A percentile compares a stretch with the other conserved stretches of the same genome.
Evolutionary conservation across 2,888 invertebrate species (phyloP).

Genomic region (Antheraea assamensis): DNA sequence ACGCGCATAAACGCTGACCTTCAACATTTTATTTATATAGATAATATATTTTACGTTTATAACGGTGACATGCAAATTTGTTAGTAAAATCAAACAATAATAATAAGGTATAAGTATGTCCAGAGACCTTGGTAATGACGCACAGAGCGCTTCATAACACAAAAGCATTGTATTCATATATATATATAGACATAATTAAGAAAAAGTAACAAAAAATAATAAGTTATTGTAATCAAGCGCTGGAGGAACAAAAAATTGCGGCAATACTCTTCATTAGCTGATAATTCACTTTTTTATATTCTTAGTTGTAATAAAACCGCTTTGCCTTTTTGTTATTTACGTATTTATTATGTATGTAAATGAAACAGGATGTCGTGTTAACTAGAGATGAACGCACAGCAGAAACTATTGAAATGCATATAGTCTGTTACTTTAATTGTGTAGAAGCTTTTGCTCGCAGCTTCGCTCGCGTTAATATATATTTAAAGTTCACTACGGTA

Average conservation of each 20-base stretch:
- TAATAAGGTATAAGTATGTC: background rate
- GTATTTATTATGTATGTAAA: background rate
- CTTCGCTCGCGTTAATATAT: no score
- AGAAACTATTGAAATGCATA: background rate
- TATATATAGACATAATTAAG: constrained; percentile 9
- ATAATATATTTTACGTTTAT: background rate
- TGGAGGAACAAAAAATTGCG: constrained; percentile 1
- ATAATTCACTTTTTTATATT: constrained; percentile 9
- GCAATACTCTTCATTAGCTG: constrained; percentile 4
- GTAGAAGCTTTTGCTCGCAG: no score
- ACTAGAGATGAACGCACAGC: background rate
- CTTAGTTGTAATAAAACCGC: background rate
- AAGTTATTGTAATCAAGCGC: constrained; percentile 1
- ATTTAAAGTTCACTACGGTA: no score
- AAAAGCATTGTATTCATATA: constrained; percentile 10
- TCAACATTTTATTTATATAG: no score
- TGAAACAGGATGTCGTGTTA: background rate
- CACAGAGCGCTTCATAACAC: background rate
- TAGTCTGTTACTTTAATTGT: no score
- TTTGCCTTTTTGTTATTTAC: background rate
- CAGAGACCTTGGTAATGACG: constrained; percentile 10
- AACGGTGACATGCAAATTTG: background rate
- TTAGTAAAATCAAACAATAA: background rate
- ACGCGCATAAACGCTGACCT: no score
- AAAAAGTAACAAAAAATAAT: constrained; percentile 11